Evolutionary conservation across 2,888 invertebrate species (phyloP).

Genomic region (Poecilobothrus nobilitatus): DNA sequence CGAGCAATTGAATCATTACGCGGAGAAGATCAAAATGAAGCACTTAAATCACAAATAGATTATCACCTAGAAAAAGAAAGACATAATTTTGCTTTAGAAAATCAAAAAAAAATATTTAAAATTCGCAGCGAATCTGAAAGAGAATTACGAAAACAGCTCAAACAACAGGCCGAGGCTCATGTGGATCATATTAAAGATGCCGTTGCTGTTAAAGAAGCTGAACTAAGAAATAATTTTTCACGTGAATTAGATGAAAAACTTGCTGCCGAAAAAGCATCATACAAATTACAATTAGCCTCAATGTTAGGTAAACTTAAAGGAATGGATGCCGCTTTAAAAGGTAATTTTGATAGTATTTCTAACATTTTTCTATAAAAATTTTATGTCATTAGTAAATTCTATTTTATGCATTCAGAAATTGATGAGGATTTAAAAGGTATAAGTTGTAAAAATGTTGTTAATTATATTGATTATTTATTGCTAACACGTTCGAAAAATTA

Average conservation of each 20-base stretch:
- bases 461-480: too few species aligned
- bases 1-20: conserved; percentile 55
- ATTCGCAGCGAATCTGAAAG: conserved; percentile 60
- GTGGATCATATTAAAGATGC: conserved; percentile 70
- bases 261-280: conserved; percentile 56
- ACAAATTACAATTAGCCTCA: conserved; percentile 61
- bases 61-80: conserved; percentile 62
- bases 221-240: conserved; percentile 47
- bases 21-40: conserved; percentile 49
- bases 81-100: conserved; percentile 57
- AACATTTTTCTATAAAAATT: background rate
- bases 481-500: too few species aligned
- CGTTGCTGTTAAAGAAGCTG: conserved; percentile 48
- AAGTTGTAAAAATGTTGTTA: background rate
- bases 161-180: conserved; percentile 79
- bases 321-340: conserved; percentile 65
- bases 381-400: background rate
- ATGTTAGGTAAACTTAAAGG: conserved; percentile 68
- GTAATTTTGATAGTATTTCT: conserved; percentile 42
- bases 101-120: conserved; percentile 57
- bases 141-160: conserved; percentile 67
- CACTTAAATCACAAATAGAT: conserved; percentile 52
- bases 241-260: conserved; percentile 58
- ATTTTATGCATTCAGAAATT: conserved; percentile 33
- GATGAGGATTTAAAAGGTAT: conserved; percentile 42